Percentiles rank a stretch among this genome's conserved stretches.
phyloP scores from a whole-genome alignment of 2,113 vertebrate genomes.

The Macrotis lagotis region DNA sequence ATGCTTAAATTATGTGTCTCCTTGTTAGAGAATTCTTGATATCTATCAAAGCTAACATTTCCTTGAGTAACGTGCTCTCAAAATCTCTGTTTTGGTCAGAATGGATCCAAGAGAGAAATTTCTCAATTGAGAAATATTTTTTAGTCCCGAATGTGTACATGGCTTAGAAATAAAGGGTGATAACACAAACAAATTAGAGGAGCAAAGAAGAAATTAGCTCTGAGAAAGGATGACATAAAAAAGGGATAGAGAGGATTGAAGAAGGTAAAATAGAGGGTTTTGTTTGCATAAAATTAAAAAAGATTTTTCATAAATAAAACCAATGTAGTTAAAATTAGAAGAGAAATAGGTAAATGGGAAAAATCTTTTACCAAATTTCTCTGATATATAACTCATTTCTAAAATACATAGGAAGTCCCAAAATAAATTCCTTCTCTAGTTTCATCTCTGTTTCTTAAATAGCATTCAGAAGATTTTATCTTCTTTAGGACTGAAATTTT shows the following conservation, averaged over 20 bases:
- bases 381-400: neutral
- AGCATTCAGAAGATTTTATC: neutral
- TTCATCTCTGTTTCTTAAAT: neutral
- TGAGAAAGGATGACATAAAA: neutral
- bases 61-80: too few species aligned
- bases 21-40: too few species aligned
- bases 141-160: neutral
- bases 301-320: neutral
- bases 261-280: neutral
- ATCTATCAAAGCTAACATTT: too few species aligned
- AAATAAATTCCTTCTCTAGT: neutral
- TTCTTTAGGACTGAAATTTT: neutral
- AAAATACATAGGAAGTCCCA: neutral
- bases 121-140: too few species aligned
- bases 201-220: neutral
- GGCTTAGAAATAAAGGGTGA: neutral
- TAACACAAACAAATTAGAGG: neutral
- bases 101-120: too few species aligned
- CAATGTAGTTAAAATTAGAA: neutral
- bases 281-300: neutral
- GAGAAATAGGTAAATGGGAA: neutral
- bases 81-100: too few species aligned
- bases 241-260: neutral
- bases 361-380: neutral
- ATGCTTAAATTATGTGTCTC: too few species aligned